These are phyloP conservation scores for Coptodon rendalli DNA, from an alignment of 2,113 vertebrate species.

Conservation along the genomic window DNA sequence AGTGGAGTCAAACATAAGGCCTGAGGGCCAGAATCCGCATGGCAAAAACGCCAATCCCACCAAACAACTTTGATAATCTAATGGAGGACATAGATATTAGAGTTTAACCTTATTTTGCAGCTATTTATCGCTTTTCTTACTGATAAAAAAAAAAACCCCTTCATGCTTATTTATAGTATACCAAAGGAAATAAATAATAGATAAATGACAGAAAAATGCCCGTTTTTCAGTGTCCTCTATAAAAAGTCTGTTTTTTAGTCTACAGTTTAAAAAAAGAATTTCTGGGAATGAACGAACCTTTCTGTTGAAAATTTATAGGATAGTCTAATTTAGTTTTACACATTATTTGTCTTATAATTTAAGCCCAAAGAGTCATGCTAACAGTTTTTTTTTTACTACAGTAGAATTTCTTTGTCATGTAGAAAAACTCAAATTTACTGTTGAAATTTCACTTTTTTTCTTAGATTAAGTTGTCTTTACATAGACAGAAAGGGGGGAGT, in stretches of 20 bases:
- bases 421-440: background rate
- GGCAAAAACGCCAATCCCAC: background rate
- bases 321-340: background rate
- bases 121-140: background rate
- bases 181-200: background rate
- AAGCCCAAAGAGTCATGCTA: background rate
- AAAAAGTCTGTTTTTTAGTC: background rate
- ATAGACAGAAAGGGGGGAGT: background rate
- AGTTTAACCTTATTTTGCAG: background rate
- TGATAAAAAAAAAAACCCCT: rapidly evolving
- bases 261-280: background rate
- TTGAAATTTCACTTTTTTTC: background rate
- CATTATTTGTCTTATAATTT: background rate
- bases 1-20: background rate
- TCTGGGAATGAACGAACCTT: background rate
- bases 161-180: background rate
- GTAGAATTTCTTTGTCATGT: background rate
- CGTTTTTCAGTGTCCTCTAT: background rate
- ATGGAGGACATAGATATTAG: background rate
- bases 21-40: background rate
- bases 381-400: background rate
- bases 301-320: background rate
- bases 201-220: background rate
- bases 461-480: background rate
- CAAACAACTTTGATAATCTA: background rate